Evolutionary conservation across 2,888 invertebrate species (phyloP), one percentile per base, ranked within the genome.

Genomic region (Sesia bembeciformis): DNA sequence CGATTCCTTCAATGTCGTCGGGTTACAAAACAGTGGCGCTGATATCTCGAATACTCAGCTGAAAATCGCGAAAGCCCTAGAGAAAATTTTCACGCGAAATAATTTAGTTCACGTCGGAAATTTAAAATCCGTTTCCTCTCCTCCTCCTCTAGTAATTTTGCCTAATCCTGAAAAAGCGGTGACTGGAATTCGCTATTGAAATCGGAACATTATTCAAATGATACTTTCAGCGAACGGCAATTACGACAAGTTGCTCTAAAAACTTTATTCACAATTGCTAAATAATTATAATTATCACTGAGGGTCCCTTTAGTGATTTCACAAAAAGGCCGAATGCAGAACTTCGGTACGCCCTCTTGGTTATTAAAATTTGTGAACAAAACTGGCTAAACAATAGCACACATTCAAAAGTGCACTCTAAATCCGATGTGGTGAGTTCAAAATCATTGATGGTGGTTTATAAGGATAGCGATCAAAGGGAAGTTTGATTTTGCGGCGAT

Each of bases 401-500:
- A 23, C n/a, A 40, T 52, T 40, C 6, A 43, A 82, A 67, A 73
- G 65, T 77, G 56, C 57, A 66, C 76, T 72, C 62, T 83, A 73
- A 64, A 55, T 7, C 57, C 5, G 51, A 56, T 51, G 41, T 0
- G 40, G 52, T 78, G 81, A 68, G 72, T 73, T 76, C 64, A 63
- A 76, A 71, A 75, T 74, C 79, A 55, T 57, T 53, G n/a, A 59
- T 61, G 62, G 59, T 59, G 58, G 69, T 73, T 72, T 67, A 64
- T 5, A 54, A 65, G 72, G 78, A 80, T 78, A 81, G 79, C 74
- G 84, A 88, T 88, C 85, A 86, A 87, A 88, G 81, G 71, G 67
- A 78, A 83, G 84, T 86, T 87, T 85, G 87, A 87, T 89, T 88
- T 85, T 81, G 84, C 75, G 83, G 86, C 76, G 86, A 89, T 88